These are phyloP conservation scores for Wiebesia pumilae DNA, from an alignment of 1,140 invertebrate genomes.

Conservation along the genomic window DNA sequence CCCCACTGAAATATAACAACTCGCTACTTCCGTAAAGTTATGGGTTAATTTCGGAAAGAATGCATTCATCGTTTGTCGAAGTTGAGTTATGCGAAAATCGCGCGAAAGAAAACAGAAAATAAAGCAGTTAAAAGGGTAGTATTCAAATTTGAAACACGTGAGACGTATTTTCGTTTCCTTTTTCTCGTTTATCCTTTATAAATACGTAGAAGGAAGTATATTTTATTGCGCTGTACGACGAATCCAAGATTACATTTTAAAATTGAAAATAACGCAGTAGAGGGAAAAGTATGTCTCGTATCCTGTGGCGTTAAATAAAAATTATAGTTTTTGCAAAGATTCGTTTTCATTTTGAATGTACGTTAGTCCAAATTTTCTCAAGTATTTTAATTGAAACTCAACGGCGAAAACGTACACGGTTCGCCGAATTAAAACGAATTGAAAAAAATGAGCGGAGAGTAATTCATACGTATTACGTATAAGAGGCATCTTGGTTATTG, in stretches of 20 bases:
- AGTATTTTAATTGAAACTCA: slow-evolving; percentile 2
- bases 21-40: too few relatives aligned
- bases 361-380: neutral
- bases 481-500: neutral
- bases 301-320: neutral
- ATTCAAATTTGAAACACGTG: neutral
- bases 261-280: neutral
- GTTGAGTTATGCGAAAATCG: neutral
- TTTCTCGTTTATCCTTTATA: neutral
- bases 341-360: neutral
- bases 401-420: neutral
- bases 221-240: neutral
- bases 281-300: too few relatives aligned
- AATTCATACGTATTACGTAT: neutral
- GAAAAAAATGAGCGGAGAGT: neutral
- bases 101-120: neutral
- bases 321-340: neutral
- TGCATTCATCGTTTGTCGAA: neutral
- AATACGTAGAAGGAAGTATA: too few relatives aligned
- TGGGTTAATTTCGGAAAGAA: too few relatives aligned
- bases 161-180: neutral
- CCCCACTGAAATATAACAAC: neutral
- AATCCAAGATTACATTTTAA: neutral
- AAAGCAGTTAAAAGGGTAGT: neutral
- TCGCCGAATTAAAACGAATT: neutral